phyloP scores from a whole-genome alignment of 2,113 vertebrate genomes.

The Trichechus manatus region DNA sequence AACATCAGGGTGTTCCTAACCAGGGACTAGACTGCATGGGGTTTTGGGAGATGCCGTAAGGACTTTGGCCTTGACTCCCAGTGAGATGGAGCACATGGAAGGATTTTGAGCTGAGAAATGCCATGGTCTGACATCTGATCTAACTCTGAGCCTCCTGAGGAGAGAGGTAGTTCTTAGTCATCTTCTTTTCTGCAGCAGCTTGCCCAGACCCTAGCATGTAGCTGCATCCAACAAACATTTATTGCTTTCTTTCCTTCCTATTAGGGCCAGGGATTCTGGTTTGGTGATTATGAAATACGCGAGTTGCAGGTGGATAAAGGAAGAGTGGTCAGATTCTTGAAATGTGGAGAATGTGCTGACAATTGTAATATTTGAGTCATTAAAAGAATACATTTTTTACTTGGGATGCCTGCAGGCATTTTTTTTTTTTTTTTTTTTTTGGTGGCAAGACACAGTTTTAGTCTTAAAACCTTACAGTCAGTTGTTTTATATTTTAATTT shows the following conservation, averaged over 20 bases:
- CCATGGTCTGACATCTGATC: rapidly evolving
- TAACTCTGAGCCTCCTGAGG: background rate
- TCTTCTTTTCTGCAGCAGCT: background rate
- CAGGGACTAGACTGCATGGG: background rate
- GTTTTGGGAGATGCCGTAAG: background rate
- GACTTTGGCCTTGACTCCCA: background rate
- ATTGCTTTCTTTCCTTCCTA: background rate
- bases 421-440: background rate
- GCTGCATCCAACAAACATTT: too few relatives aligned
- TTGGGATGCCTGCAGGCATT: background rate
- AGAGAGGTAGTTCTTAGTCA: background rate
- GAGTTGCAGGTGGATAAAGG: background rate
- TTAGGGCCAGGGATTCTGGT: background rate
- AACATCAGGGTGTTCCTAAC: rapidly evolving
- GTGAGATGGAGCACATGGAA: background rate
- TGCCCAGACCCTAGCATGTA: background rate
- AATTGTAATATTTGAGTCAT: background rate
- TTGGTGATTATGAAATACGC: background rate
- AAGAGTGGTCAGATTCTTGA: background rate
- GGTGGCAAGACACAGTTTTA: background rate
- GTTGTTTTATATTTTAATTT: constrained; percentile 62
- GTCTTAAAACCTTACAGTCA: constrained; percentile 11
- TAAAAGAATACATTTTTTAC: background rate
- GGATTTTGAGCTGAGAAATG: background rate
- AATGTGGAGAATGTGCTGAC: background rate